Base-by-base conservation (phyloP, 2,113 vertebrate species). In the Cyprinus carpio region DNA sequence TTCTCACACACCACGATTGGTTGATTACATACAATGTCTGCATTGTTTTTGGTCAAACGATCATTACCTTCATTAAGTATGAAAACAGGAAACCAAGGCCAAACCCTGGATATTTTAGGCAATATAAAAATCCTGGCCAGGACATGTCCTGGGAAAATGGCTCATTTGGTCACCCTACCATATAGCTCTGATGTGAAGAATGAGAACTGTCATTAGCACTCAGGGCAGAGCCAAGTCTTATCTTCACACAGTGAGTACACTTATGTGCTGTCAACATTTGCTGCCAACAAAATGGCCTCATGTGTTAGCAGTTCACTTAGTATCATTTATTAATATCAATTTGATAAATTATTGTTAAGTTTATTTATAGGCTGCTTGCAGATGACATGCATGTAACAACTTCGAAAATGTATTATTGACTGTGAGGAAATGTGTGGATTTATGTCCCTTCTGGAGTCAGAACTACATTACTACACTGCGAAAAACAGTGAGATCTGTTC, bases 141-240 rank as follows among this genome's bases (percentile, higher is more conserved):
- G n/a, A n/a, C n/a, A n/a, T n/a, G n/a, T n/a, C n/a, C n/a, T n/a
- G n/a, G n/a, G n/a, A n/a, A n/a, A n/a, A n/a, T n/a, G n/a, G n/a
- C n/a, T n/a, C n/a, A n/a, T n/a, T n/a, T n/a, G n/a, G n/a, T n/a
- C n/a, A n/a, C n/a, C n/a, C n/a, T n/a, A n/a, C 13, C 27, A 29
- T 56, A 29, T 78, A 31, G 7, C 29, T 46, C 20, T 83, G 65
- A 69, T 83, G 43, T 56, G 46, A 72, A 3, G 29, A 71, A 83
- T 23, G 65, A 72, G 8, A 65, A 81, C 13, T 40, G 58, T 64
- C 56, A 80, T 62, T 43, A 27, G 34, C 78, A 64, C 78, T 78
- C 27, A 60, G 18, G 10, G 20, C 54, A 25, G 29, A 78, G 75
- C 75, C 75, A 78, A 78, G 51, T 37, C 29, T 80, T 43, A 10